A percentile compares a stretch with the other conserved stretches of the same genome.
phyloP scores from a whole-genome alignment of 2,888 invertebrate genomes.

The Eupeodes luniger region DNA sequence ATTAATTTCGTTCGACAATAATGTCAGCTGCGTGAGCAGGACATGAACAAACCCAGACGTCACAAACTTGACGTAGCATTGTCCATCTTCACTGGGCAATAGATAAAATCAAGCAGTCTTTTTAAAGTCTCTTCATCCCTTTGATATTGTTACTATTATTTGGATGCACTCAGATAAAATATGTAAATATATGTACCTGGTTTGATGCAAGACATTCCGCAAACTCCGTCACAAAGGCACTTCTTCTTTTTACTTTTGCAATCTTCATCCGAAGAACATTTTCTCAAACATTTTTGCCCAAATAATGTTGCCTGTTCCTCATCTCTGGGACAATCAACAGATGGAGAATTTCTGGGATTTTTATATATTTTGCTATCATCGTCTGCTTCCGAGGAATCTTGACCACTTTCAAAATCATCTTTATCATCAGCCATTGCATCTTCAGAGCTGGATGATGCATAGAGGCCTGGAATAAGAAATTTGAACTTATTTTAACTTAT shows the following conservation, averaged over 20 bases:
- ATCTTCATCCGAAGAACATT: slow-evolving; percentile 96
- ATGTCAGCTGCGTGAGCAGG: too few species aligned
- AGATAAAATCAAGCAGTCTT: too few species aligned
- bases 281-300: slow-evolving; percentile 94
- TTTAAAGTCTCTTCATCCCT: too few species aligned
- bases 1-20: too few species aligned
- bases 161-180: too few species aligned
- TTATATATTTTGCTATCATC: slow-evolving; percentile 94
- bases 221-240: slow-evolving; percentile 98
- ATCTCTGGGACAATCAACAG: slow-evolving; percentile 93
- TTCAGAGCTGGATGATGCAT: slow-evolving; percentile 75
- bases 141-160: too few species aligned
- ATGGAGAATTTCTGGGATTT: slow-evolving; percentile 94
- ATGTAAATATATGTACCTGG: slow-evolving; percentile 88
- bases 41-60: too few species aligned
- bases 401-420: slow-evolving; percentile 85
- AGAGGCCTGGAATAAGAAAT: slow-evolving; percentile 67
- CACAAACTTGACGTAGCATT: too few species aligned
- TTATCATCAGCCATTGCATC: slow-evolving; percentile 84
- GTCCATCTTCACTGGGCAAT: too few species aligned
- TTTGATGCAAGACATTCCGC: slow-evolving; percentile 99
- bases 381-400: slow-evolving; percentile 87
- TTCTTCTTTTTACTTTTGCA: slow-evolving; percentile 98
- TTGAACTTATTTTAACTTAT: not conserved
- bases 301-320: slow-evolving; percentile 93